Evolutionary conservation across 2,888 invertebrate genomes (phyloP).

Genomic region (Panopea generosa): DNA sequence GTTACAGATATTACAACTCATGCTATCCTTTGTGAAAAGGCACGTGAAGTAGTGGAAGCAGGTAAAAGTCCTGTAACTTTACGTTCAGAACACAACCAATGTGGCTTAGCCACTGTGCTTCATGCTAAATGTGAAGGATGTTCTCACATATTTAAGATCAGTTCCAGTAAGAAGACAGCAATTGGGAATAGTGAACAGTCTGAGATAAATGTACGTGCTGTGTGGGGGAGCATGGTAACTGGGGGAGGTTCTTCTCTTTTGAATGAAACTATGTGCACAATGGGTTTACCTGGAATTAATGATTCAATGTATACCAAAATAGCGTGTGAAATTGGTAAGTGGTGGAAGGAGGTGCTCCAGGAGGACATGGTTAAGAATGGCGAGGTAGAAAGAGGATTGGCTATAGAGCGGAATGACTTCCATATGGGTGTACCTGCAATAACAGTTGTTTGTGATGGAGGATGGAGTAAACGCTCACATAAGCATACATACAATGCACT

Average conservation of each 20-base stretch:
- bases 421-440: conserved; percentile 58
- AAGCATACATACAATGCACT: conserved; percentile 63
- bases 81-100: too few species aligned
- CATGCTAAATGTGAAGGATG: too few species aligned
- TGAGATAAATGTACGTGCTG: conserved; percentile 55
- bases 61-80: too few species aligned
- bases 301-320: conserved; percentile 22
- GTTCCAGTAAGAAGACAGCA: too few species aligned
- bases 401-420: conserved; percentile 20
- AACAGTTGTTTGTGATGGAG: conserved; percentile 57
- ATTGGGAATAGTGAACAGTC: not conserved
- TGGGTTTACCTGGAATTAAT: too few species aligned
- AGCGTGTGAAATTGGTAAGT: conserved; percentile 29
- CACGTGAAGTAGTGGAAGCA: too few species aligned
- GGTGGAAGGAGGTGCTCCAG: conserved; percentile 30
- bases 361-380: conserved; percentile 36
- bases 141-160: too few species aligned
- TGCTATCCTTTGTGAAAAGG: too few species aligned
- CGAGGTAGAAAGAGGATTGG: conserved; percentile 40
- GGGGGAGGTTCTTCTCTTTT: conserved; percentile 34
- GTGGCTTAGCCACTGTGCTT: too few species aligned
- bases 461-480: conserved; percentile 27
- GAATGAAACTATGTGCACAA: conserved; percentile 40
- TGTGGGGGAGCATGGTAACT: conserved; percentile 24
- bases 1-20: too few species aligned